A percentile compares a stretch with the other conserved stretches of the same genome.
Evolutionary conservation across 2,888 invertebrate genomes (phyloP).

Genomic region (Helobdella robusta): DNA sequence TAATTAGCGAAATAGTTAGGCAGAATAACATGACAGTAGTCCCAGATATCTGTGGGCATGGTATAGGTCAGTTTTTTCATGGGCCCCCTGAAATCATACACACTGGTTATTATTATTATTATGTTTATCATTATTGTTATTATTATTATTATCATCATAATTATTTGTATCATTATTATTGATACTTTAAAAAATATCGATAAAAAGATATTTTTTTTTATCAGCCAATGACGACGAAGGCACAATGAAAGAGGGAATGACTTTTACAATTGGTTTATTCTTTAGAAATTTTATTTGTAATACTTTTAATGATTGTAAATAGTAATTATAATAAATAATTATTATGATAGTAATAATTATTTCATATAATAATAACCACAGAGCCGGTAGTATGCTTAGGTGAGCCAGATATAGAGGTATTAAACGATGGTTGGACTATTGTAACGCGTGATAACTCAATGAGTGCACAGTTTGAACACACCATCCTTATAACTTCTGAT

Average conservation of each 20-base stretch:
- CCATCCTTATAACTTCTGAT: constrained; percentile 68
- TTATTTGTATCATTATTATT: neutral
- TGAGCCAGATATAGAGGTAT: constrained; percentile 50
- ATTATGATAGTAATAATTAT: neutral
- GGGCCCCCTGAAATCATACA: constrained; percentile 82
- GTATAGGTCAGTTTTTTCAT: constrained; percentile 83
- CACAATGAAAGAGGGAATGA: constrained; percentile 75
- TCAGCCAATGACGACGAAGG: constrained; percentile 34
- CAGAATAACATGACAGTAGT: constrained; percentile 61
- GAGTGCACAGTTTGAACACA: constrained; percentile 84
- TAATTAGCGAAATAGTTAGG: constrained; percentile 56
- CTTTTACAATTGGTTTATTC: constrained; percentile 66
- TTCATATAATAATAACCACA: constrained; percentile 25
- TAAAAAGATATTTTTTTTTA: constrained; percentile 17
- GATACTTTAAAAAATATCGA: neutral
- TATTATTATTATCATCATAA: neutral
- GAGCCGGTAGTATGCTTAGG: constrained; percentile 74
- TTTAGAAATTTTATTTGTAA: too few relatives aligned
- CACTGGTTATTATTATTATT: constrained; percentile 47
- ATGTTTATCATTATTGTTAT: constrained; percentile 4
- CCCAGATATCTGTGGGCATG: constrained; percentile 78
- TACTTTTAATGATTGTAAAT: too few relatives aligned
- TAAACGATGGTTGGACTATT: constrained; percentile 79
- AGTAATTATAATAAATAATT: neutral
- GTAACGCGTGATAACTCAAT: constrained; percentile 70